Evolutionary conservation across 2,113 vertebrate species (phyloP).

Genomic region (Hyperoodon ampullatus): DNA sequence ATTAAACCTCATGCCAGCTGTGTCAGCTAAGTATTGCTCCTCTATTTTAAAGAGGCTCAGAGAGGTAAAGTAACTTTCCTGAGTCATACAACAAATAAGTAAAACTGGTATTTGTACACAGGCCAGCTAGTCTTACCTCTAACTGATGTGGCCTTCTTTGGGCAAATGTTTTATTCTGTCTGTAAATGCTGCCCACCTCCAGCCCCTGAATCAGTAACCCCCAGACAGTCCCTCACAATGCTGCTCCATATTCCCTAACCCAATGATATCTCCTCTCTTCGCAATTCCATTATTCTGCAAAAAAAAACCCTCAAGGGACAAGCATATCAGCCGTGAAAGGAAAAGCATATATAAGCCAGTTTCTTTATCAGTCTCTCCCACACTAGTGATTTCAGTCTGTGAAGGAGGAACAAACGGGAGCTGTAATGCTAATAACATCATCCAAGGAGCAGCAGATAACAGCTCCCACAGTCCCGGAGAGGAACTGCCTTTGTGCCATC

Average conservation of each 20-base stretch:
- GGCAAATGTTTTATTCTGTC: not conserved
- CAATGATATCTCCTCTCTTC: constrained; percentile 39
- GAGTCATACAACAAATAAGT: constrained; percentile 14
- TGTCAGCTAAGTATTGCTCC: not conserved
- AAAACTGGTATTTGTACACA: not conserved
- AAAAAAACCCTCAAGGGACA: constrained; percentile 40
- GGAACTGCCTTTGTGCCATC: constrained; percentile 45
- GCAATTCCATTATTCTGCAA: constrained; percentile 5
- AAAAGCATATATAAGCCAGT: not conserved
- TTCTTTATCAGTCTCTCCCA: constrained; percentile 65
- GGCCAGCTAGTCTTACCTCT: not conserved
- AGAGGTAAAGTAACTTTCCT: not conserved
- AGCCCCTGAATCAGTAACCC: not conserved
- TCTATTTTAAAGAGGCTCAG: not conserved
- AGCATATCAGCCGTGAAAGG: constrained; percentile 51
- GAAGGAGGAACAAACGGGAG: not conserved
- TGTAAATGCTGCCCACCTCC: not conserved
- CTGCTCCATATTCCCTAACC: not conserved
- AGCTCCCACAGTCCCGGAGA: constrained; percentile 46
- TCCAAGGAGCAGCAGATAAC: constrained; percentile 50
- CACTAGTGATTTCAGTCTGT: constrained; percentile 53
- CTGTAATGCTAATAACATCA: constrained; percentile 60
- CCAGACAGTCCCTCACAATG: not conserved
- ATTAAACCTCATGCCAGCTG: not conserved
- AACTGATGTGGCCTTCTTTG: not conserved